These are phyloP conservation scores for Neogobius melanostomus DNA, from an alignment of 2,113 vertebrate genomes.

Conservation along the genomic window DNA sequence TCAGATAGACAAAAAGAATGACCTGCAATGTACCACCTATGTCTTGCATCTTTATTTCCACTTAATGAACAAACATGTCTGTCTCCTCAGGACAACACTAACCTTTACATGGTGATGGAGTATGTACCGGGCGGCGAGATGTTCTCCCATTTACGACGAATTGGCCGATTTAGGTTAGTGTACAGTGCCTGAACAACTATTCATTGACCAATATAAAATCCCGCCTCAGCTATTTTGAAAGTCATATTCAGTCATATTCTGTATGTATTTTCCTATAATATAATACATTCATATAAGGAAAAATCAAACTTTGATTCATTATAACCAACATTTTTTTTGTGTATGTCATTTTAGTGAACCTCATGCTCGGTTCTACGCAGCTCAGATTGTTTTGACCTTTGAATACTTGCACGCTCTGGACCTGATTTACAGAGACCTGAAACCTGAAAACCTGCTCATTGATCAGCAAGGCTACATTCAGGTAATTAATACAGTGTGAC, in stretches of 20 bases:
- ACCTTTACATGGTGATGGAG: slow-evolving; percentile 96
- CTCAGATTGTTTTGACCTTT: slow-evolving; percentile 74
- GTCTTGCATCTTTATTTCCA: not conserved
- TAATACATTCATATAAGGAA: no score
- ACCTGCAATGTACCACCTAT: not conserved
- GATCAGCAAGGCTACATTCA: slow-evolving; percentile 72
- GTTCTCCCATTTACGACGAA: slow-evolving; percentile 91
- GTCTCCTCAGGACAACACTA: slow-evolving; percentile 83
- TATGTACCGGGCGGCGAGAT: slow-evolving; percentile 91
- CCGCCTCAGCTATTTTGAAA: no score
- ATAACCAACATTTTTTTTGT: slow-evolving; percentile 1
- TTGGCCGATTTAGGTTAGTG: slow-evolving; percentile 87
- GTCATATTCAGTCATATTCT: no score
- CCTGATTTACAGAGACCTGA: slow-evolving; percentile 76
- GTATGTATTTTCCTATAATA: no score
- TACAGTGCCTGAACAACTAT: not conserved
- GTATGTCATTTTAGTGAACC: slow-evolving; percentile 56
- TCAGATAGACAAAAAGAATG: not conserved
- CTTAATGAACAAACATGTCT: slow-evolving; percentile 26
- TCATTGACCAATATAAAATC: not conserved
- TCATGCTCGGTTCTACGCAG: slow-evolving; percentile 73
- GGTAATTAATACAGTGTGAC: slow-evolving; percentile 25
- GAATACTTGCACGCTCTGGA: slow-evolving; percentile 75
- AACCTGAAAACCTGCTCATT: slow-evolving; percentile 70
- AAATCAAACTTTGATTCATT: not conserved